phyloP scores from a whole-genome alignment of 2,113 vertebrate species.

The Pimephales promelas region DNA sequence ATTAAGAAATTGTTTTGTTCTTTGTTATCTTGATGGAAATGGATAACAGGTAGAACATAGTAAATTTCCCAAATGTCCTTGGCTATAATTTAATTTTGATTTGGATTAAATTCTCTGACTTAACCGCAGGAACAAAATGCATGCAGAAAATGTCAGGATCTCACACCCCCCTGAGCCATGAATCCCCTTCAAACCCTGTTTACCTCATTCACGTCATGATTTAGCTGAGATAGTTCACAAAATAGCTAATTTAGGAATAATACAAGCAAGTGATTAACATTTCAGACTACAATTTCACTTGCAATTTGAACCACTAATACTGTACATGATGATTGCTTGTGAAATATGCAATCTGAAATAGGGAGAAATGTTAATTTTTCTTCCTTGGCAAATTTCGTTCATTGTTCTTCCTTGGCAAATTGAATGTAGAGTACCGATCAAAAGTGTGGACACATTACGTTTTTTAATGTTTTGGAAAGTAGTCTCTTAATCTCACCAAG shows the following conservation, averaged over 20 bases:
- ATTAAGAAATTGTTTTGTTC: not conserved
- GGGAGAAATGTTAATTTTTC: constrained; percentile 1
- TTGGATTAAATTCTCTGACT: not conserved
- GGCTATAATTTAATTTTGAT: not conserved
- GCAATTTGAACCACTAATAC: constrained; percentile 47
- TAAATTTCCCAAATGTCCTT: not conserved
- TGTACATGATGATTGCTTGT: constrained; percentile 47
- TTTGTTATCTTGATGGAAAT: not conserved
- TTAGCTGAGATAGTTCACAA: constrained; percentile 38
- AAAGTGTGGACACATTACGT: no score
- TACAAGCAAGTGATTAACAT: constrained; percentile 28
- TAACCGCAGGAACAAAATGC: not conserved
- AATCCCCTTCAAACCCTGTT: not conserved
- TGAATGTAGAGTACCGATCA: not conserved
- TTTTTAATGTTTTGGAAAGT: no score
- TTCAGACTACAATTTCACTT: constrained; percentile 47
- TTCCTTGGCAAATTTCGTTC: not conserved
- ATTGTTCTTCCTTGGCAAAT: not conserved
- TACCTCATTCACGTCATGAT: not conserved
- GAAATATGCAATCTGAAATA: constrained; percentile 44
- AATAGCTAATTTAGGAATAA: constrained; percentile 39
- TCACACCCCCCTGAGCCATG: not conserved
- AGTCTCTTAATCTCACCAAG: no score
- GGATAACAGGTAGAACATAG: not conserved
- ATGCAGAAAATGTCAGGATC: not conserved